Evolutionary conservation across 2,888 invertebrate species (phyloP).

Genomic region (Sarcophaga carnaria): DNA sequence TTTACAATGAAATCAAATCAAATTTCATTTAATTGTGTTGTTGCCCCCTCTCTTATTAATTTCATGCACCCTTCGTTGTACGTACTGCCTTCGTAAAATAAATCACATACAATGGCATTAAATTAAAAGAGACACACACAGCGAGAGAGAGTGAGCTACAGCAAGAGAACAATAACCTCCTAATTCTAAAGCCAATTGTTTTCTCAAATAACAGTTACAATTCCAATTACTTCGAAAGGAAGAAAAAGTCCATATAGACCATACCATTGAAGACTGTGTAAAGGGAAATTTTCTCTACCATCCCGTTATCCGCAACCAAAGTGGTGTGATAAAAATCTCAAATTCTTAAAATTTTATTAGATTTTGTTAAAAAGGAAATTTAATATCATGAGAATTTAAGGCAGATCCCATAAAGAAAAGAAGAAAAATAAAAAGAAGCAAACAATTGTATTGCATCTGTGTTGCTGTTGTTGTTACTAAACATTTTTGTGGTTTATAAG

Average conservation of each 20-base stretch:
- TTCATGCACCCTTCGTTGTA: background rate
- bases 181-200: conserved; percentile 68
- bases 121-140: background rate
- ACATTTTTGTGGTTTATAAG: conserved; percentile 1
- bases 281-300: background rate
- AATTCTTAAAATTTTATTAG: conserved; percentile 36
- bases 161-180: background rate
- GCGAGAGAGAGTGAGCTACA: background rate
- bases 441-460: background rate
- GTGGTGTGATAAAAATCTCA: conserved; percentile 36
- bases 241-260: too few relatives aligned
- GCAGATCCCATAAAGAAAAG: conserved; percentile 50
- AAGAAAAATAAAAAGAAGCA: background rate
- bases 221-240: conserved; percentile 64
- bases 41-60: conserved; percentile 17
- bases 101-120: conserved; percentile 6
- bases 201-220: conserved; percentile 68
- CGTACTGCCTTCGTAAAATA: too few relatives aligned
- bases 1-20: conserved; percentile 43
- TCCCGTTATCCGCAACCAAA: background rate
- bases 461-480: conserved; percentile 57
- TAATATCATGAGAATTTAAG: conserved; percentile 67
- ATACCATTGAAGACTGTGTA: too few relatives aligned
- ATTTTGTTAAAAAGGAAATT: conserved; percentile 57
- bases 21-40: background rate